phyloP scores from a whole-genome alignment of 2,888 invertebrate genomes.

The Phorcus lineatus region DNA sequence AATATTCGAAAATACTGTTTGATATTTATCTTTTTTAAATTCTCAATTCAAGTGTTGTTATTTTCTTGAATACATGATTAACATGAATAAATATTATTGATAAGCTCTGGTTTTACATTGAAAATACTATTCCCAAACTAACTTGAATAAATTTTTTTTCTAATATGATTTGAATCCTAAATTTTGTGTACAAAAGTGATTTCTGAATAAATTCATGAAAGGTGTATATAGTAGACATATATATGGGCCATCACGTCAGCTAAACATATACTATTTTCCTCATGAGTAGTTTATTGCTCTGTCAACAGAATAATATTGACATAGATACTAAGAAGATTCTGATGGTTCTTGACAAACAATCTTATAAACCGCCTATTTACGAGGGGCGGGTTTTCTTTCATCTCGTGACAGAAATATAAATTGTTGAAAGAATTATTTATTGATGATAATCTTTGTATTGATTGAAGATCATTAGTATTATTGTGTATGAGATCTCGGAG shows the following conservation, averaged over 20 bases:
- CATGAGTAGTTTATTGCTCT: neutral
- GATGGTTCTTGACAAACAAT: neutral
- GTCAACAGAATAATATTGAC: neutral
- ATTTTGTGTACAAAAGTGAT: too few species aligned
- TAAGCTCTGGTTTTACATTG: too few species aligned
- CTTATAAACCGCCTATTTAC: neutral
- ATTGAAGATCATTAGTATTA: neutral
- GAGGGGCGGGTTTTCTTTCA: neutral
- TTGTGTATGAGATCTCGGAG: neutral
- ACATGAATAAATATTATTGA: too few species aligned
- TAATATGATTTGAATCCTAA: too few species aligned
- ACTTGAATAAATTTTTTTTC: too few species aligned
- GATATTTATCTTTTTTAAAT: too few species aligned
- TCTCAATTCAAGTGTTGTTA: too few species aligned
- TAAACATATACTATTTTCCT: neutral
- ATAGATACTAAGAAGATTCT: neutral
- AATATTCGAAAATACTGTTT: too few species aligned
- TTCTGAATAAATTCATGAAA: too few species aligned
- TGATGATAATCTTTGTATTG: neutral
- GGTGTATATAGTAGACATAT: neutral
- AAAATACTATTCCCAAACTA: too few species aligned
- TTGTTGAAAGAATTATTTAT: slow-evolving; percentile 4
- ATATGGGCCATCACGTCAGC: neutral
- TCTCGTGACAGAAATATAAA: neutral
- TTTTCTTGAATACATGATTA: too few species aligned